Conservation (phyloP, 2,797 vertebrate species). For the Rhinogobio ventralis region DNA sequence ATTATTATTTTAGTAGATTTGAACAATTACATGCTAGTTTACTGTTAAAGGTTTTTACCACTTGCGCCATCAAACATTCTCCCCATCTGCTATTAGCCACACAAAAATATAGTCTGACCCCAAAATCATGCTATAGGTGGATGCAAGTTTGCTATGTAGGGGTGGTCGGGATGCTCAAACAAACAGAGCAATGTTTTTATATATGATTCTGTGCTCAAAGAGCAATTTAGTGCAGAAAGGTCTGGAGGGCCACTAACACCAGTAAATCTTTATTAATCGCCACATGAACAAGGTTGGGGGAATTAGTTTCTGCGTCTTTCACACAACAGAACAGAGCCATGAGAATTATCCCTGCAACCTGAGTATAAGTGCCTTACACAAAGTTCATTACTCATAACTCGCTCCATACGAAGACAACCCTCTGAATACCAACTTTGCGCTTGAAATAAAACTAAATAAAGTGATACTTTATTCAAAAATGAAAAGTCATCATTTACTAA, state of each 20-base stretch:
- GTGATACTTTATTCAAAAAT: background rate
- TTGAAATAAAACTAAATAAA: slow-evolving; percentile 14
- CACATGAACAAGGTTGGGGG: background rate
- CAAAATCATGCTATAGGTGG: background rate
- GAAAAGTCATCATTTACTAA: background rate
- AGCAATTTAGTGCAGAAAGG: slow-evolving; percentile 9
- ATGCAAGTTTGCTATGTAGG: background rate
- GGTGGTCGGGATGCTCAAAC: background rate
- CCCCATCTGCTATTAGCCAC: background rate
- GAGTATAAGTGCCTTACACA: slow-evolving; percentile 11
- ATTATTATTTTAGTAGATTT: background rate
- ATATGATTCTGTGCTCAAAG: background rate
- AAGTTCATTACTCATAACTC: background rate
- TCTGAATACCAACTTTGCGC: background rate
- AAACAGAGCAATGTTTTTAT: slow-evolving; percentile 12
- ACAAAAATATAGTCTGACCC: background rate
- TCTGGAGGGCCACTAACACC: background rate
- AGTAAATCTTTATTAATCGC: slow-evolving; percentile 7
- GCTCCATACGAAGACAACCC: background rate
- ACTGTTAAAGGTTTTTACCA: background rate
- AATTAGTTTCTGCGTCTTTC: background rate
- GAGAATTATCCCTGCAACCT: background rate
- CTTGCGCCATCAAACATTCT: background rate
- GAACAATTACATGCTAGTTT: background rate
- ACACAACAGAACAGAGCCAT: background rate